A percentile compares a stretch with the other conserved stretches of the same genome.
phyloP scores from a whole-genome alignment of 2,888 invertebrate species.

The Steinernema scapterisci region DNA sequence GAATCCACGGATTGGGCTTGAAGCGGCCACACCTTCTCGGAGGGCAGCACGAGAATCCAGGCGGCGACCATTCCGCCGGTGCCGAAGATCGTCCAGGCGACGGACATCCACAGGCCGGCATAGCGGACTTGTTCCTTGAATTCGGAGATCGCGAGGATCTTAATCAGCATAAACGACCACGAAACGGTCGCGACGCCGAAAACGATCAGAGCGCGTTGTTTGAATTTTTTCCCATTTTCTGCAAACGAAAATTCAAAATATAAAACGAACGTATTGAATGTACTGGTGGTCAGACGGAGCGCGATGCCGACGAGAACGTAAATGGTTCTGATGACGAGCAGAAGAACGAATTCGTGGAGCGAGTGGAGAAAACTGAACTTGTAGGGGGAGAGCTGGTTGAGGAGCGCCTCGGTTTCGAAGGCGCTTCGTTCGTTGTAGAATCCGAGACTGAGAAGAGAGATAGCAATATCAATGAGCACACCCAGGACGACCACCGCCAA shows the following conservation, averaged over 20 bases:
- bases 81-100: slow-evolving; percentile 36
- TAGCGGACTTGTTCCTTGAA: slow-evolving; percentile 45
- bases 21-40: neutral
- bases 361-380: slow-evolving; percentile 16
- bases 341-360: slow-evolving; percentile 37
- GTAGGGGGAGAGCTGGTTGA: neutral
- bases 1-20: too few relatives aligned
- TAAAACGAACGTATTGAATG: neutral
- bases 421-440: slow-evolving; percentile 41
- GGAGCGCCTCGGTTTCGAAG: slow-evolving; percentile 42
- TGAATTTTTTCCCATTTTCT: slow-evolving; percentile 20
- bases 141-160: slow-evolving; percentile 61
- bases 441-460: slow-evolving; percentile 45
- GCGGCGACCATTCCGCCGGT: slow-evolving; percentile 38
- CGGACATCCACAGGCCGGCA: slow-evolving; percentile 50
- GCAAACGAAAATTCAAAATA: neutral
- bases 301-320: slow-evolving; percentile 35
- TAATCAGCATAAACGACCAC: slow-evolving; percentile 49
- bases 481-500: neutral
- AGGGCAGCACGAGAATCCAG: slow-evolving; percentile 40
- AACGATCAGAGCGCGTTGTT: neutral
- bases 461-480: slow-evolving; percentile 41
- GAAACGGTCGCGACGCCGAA: slow-evolving; percentile 24
- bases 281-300: neutral
- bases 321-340: slow-evolving; percentile 36